Base-by-base conservation (phyloP, 1,140 invertebrate genomes). In the Arion vulgaris region DNA sequence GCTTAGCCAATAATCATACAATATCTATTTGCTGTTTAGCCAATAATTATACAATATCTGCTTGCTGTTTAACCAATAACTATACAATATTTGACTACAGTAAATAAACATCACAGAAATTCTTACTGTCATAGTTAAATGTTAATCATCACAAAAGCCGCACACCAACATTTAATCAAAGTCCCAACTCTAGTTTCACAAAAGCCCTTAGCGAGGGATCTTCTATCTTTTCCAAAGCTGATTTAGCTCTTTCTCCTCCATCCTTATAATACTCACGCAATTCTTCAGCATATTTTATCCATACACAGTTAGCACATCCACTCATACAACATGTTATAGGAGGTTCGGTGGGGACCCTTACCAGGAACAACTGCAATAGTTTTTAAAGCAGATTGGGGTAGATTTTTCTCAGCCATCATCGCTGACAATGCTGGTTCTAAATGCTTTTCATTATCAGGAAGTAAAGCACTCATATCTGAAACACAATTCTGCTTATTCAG, bases 261-360 rank as follows among this genome's bases (percentile, higher is more conserved):
- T 92, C 89, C 77, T 94, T 92, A 86, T 96, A 95, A 73, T 95
- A 93, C 69, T 95, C 93, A 26, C 94, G 94, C 28, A 99, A 85
- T 82, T 96, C 94, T 87, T 98, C 95, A 0, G 97, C 97, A 93
- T 98, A 99, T 49, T 96, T 94, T 66, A 99, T 95, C 95, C 97
- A 99, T 26, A 99, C 97, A 92, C 98, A 99, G 90, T 98, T 98
- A 0, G 95, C 93, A 93, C 98, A 99, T 0, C 97, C 97, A 5
- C 96, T 97, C 95, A 96, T 96, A 86, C 98, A 99, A 91, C 98
- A 99, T 45, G 87, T 85, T 4, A 88, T 74, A 0, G 91, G 91
- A 15, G 88, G 90, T 75, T 91, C 89, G n/a, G 90, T 89, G 90
- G 0, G 86, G 86, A 4, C 89, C 89, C 74, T 91, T 90, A 0